Base-by-base conservation (phyloP, 1,140 invertebrate species). In the Drosophila seguyi region DNA sequence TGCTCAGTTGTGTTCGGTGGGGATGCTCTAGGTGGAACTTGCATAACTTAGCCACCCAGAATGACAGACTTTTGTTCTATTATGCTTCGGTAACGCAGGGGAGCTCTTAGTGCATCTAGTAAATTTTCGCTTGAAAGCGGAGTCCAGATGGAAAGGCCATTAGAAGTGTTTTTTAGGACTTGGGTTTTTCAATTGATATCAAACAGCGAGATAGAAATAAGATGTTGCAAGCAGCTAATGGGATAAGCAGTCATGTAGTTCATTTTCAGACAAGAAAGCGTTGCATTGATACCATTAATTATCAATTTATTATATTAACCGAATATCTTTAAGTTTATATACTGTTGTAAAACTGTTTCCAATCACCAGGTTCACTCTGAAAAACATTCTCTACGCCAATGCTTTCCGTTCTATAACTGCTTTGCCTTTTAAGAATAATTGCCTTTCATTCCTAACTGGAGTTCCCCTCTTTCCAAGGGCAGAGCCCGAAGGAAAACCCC, bases 41-140 rank as follows among this genome's bases (percentile, higher is more conserved):
- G 66, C 69, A 75, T 75, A 67, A 67, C 38, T 69, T 25, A 44
- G 22, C 22, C 25, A n/a, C 38, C 22, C 36, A 3, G 14, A 69
- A 67, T 34, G 47, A 67, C 61, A 53, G 61, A 53, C 45, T 39
- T 42, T 65, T 68, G 65, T 52, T 41, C 44, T 38, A 34, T 50
- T 65, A 29, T 29, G 38, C 45, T 22, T 52, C 14, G 13, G 20
- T 11, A 38, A 53, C 31, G 38, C 34, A 39, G 47, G 63, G 48
- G 48, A 59, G 41, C 47, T 38, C 53, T 44, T 48, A 18, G 47
- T 52, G 61, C 61, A 67, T 45, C 18, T 31, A 22, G 47, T 66
- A 36, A 20, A 36, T n/a, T 27, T n/a, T 36, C 22, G 14, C 29
- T 20, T 16, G 10, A 48, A 50, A n/a, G 45, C 1, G 3, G 41